Evolutionary conservation across 2,113 vertebrate genomes (phyloP), one percentile per base, ranked within the genome.

Genomic region (Rhinoptilus africanus): DNA sequence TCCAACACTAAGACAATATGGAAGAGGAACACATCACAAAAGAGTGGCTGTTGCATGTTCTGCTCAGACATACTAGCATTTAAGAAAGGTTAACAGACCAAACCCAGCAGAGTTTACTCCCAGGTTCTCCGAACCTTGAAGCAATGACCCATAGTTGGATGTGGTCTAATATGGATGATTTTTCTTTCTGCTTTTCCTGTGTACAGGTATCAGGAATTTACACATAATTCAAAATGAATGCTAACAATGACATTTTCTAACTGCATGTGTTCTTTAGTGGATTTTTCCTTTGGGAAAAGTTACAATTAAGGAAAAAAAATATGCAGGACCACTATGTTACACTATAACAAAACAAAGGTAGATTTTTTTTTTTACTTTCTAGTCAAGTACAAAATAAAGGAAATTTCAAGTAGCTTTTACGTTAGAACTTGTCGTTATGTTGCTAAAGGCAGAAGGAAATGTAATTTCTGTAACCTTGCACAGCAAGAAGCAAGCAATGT

Each of bases 351-450:
- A 88, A 72, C 21, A 51, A 78, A 23, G 35, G 32, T 32, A 59
- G 43, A 60, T 11, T 78, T 86, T 83, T 73, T 83, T 73, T 80
- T 78, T 76, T 60, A 83, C 48, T 84, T 85, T 48, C 57, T 28
- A 87, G 43, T 88, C 57, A 93, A 93, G 47, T 28, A 41, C 24
- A 89, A 74, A 92, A 62, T 24, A 88, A n/a, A 35, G 37, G 67
- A 53, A 60, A 64, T 74, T 56, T 97, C 88, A 91, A 92, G 91
- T 76, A 75, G 74, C 54, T 51, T 59, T 94, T 92, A 69, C 56
- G 79, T 90, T 87, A 62, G 34, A 60, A 81, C 72, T 89, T 83
- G 41, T 78, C 20, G 9, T 41, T 85, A 37, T 66, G 15, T 75
- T 92, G 73, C 83, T 92, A 92, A 89, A 71, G 68, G 87, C 32